A percentile compares a stretch with the other conserved stretches of the same genome.
These are phyloP conservation scores for Drosophila mimica DNA, from an alignment of 2,888 invertebrate species.

Conservation along the genomic window DNA sequence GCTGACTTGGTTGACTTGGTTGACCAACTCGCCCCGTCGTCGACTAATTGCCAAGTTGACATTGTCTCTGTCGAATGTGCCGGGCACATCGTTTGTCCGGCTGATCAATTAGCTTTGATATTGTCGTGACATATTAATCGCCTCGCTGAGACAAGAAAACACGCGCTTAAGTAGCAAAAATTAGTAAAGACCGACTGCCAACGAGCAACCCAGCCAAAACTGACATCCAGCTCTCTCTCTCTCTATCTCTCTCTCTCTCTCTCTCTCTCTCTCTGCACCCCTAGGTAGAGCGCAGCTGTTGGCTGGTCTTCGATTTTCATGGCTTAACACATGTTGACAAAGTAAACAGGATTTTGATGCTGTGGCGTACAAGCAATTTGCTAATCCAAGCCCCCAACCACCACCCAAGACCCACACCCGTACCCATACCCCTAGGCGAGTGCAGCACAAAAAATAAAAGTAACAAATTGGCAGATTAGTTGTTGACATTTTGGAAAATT, in stretches of 20 bases:
- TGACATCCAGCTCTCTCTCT: not conserved
- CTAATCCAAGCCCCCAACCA: conserved; percentile 49
- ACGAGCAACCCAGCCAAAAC: not conserved
- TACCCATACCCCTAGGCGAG: conserved; percentile 9
- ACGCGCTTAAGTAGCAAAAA: conserved; percentile 57
- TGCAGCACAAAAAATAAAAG: conserved; percentile 58
- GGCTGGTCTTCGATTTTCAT: conserved; percentile 65
- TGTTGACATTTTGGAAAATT: conserved; percentile 83
- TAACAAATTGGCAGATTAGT: conserved; percentile 83
- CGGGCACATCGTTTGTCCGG: conserved; percentile 16
- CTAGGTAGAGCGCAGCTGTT: conserved; percentile 40
- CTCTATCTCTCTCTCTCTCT: not conserved
- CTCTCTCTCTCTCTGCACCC: not conserved
- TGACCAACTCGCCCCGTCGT: not conserved
- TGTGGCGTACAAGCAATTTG: conserved; percentile 68
- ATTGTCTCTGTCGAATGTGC: conserved; percentile 27
- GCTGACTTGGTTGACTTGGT: not conserved
- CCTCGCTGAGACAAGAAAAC: conserved; percentile 58
- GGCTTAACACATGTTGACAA: conserved; percentile 83
- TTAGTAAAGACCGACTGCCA: conserved; percentile 17
- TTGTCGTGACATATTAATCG: conserved; percentile 77
- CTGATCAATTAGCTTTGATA: conserved; percentile 81
- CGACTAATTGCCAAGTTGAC: conserved; percentile 57
- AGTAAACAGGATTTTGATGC: conserved; percentile 81
- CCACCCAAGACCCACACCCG: not conserved